Evolutionary conservation across 2,888 invertebrate species (phyloP).

Genomic region (Melinaea menophilus): DNA sequence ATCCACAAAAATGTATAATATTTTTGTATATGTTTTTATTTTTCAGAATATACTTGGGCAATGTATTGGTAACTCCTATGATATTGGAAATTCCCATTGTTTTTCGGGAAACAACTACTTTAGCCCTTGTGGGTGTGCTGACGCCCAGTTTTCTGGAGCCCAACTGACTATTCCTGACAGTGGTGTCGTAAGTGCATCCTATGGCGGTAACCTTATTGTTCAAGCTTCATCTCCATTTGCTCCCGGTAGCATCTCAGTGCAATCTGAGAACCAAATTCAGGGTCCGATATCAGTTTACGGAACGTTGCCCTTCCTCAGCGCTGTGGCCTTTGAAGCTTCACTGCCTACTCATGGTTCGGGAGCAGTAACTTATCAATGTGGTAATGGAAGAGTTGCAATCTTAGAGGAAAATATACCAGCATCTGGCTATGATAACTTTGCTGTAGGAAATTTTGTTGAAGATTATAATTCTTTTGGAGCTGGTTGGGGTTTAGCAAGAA

Average conservation of each 20-base stretch:
- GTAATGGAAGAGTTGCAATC: neutral
- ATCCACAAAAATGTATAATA: too few relatives aligned
- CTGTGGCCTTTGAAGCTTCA: conserved; percentile 2
- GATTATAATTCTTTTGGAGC: neutral
- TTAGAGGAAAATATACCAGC: neutral
- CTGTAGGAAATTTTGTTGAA: neutral
- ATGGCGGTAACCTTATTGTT: conserved; percentile 1
- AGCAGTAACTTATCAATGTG: conserved; percentile 5
- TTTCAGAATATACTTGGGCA: neutral
- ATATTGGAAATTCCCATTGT: neutral
- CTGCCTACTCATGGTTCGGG: conserved; percentile 1
- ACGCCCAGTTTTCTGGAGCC: neutral
- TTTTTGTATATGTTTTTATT: too few relatives aligned
- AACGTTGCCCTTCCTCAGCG: conserved; percentile 5
- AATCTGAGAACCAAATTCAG: neutral
- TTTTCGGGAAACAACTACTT: neutral
- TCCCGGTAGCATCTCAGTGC: neutral
- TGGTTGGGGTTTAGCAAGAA: neutral
- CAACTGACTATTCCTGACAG: neutral
- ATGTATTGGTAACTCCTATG: neutral
- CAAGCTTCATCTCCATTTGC: neutral
- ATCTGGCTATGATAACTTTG: neutral
- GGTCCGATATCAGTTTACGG: conserved; percentile 1
- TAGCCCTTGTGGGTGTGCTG: neutral
- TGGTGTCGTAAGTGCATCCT: neutral